Evolutionary conservation across 2,888 invertebrate genomes (phyloP).

Genomic region (Apeira syringaria): DNA sequence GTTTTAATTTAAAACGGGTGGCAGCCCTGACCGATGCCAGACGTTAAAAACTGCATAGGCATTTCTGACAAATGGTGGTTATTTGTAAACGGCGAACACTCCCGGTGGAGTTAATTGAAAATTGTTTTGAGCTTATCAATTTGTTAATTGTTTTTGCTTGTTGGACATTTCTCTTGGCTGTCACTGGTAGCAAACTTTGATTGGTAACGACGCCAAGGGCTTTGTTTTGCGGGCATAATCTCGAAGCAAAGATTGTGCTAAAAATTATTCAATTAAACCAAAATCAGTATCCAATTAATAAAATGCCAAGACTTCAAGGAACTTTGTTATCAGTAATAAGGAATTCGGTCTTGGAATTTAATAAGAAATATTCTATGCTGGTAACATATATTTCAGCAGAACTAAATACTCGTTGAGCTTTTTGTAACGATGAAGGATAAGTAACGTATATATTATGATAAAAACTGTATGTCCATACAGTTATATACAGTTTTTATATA

Average conservation of each 20-base stretch:
- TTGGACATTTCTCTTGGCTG: conserved; percentile 72
- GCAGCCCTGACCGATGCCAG: conserved; percentile 65
- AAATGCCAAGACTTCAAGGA: not conserved
- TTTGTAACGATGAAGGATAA: no score
- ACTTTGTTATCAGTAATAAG: not conserved
- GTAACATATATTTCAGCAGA: no score
- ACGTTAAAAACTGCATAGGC: conserved; percentile 82
- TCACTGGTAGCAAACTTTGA: conserved; percentile 59
- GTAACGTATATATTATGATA: no score
- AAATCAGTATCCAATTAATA: conserved; percentile 9
- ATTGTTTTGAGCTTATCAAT: conserved; percentile 84
- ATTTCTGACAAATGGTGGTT: conserved; percentile 82
- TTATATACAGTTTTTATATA: no score
- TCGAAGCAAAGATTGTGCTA: conserved; percentile 17
- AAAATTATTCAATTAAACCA: conserved; percentile 24
- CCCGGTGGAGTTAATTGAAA: conserved; percentile 81
- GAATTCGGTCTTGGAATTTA: no score
- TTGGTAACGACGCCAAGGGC: conserved; percentile 46
- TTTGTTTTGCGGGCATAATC: conserved; percentile 37
- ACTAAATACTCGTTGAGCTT: no score
- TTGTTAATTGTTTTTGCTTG: conserved; percentile 83
- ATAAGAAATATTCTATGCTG: no score
- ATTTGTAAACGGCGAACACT: conserved; percentile 82
- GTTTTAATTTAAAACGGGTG: conserved; percentile 45
- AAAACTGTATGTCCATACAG: no score